Conservation (phyloP, 2,888 invertebrate species). For the Teleogryllus oceanicus region DNA sequence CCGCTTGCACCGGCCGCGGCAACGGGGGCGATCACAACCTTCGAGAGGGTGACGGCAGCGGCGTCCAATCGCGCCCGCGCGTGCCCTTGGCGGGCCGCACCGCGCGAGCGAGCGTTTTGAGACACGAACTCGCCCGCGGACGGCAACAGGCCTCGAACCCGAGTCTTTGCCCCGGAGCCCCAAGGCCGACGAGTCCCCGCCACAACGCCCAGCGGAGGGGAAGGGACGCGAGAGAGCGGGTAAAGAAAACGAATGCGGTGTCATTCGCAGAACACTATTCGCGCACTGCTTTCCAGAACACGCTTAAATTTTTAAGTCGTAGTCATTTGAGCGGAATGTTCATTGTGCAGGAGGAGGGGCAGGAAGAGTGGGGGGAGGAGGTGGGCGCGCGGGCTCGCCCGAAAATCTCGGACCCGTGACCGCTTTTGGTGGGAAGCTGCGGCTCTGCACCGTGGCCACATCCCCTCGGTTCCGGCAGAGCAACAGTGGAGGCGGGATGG, state of each 20-base stretch:
- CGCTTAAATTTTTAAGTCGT: neutral
- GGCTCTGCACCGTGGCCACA: too few relatives aligned
- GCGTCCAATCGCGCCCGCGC: too few relatives aligned
- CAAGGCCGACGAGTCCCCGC: neutral
- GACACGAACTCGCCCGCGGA: neutral
- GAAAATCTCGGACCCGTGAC: neutral
- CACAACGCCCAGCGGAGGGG: neutral
- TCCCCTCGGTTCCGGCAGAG: too few relatives aligned
- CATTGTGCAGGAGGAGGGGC: neutral
- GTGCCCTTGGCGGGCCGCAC: too few relatives aligned
- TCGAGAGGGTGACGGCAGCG: too few relatives aligned
- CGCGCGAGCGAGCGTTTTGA: neutral
- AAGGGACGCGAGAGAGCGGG: neutral
- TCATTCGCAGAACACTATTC: neutral
- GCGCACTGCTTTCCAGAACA: neutral
- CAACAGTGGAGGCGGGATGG: too few relatives aligned
- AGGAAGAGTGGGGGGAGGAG: neutral
- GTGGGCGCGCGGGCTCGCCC: neutral
- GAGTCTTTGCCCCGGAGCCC: constrained; percentile 4
- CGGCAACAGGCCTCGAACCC: neutral
- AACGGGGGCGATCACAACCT: too few relatives aligned
- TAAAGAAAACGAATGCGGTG: neutral
- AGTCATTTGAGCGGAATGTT: constrained; percentile 6
- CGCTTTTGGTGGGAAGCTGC: neutral
- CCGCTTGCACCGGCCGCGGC: too few relatives aligned